phyloP scores from a whole-genome alignment of 2,888 invertebrate species.

The Microctonus aethiopoides region DNA sequence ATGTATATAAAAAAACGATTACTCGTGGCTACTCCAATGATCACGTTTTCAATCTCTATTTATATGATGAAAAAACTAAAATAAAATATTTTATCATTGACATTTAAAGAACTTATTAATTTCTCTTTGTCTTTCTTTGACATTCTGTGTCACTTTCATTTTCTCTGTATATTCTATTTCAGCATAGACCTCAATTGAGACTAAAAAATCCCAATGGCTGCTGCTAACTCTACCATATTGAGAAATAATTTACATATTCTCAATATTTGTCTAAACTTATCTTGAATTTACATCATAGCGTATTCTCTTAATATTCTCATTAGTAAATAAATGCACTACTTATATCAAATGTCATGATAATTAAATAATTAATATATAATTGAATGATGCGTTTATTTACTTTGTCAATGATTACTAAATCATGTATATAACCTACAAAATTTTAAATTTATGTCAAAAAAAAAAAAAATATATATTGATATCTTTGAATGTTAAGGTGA shows the following conservation, averaged over 20 bases:
- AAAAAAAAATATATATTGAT: too few species aligned
- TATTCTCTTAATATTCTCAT: slow-evolving; percentile 24
- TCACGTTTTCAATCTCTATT: slow-evolving; percentile 20
- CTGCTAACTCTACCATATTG: not conserved
- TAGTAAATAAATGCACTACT: slow-evolving; percentile 52
- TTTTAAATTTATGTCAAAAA: too few species aligned
- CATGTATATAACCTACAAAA: not conserved
- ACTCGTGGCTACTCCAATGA: slow-evolving; percentile 33
- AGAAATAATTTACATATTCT: not conserved
- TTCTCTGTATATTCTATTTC: not conserved
- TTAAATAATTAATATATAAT: slow-evolving; percentile 39
- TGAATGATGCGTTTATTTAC: slow-evolving; percentile 35
- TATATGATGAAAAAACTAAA: slow-evolving; percentile 8
- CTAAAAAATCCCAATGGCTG: slow-evolving; percentile 5
- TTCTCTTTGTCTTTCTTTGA: too few species aligned
- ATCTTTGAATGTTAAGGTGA: slow-evolving; percentile 26
- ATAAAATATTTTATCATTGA: not conserved
- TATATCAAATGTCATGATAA: slow-evolving; percentile 44
- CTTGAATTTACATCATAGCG: slow-evolving; percentile 4
- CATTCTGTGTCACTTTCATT: too few species aligned
- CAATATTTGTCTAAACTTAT: slow-evolving; percentile 14
- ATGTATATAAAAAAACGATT: slow-evolving; percentile 16
- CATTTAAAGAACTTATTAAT: not conserved
- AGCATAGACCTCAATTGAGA: slow-evolving; percentile 2
- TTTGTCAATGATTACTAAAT: not conserved